A percentile compares a stretch with the other conserved stretches of the same genome.
Conservation (phyloP, 2,888 invertebrate genomes). For the Nomada hirtipes region DNA sequence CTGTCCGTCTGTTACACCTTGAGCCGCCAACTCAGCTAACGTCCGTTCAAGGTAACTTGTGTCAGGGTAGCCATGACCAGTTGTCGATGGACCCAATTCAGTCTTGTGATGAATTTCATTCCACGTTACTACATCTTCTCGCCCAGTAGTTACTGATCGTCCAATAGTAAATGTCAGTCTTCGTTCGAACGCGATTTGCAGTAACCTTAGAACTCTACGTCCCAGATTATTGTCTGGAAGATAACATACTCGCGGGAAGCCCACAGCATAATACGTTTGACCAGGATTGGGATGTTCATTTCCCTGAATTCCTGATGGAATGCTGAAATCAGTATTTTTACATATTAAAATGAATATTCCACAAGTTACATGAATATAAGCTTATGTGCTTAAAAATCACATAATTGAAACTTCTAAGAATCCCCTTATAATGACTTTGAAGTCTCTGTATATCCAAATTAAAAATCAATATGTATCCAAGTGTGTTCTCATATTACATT, state of each 20-base stretch:
- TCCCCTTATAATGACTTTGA: background rate
- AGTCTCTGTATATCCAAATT: too few relatives aligned
- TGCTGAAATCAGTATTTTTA: constrained; percentile 85
- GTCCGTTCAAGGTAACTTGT: constrained; percentile 90
- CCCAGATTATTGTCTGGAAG: constrained; percentile 94
- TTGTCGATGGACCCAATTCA: constrained; percentile 87
- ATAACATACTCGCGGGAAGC: constrained; percentile 93
- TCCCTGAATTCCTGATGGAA: constrained; percentile 94
- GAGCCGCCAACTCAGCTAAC: constrained; percentile 86
- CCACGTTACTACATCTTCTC: constrained; percentile 96
- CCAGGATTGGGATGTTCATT: constrained; percentile 92
- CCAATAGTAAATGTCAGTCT: constrained; percentile 94
- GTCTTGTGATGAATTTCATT: constrained; percentile 95
- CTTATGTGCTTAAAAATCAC: constrained; percentile 14
- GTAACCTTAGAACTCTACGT: constrained; percentile 89
- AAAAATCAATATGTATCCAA: too few relatives aligned
- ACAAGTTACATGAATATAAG: constrained; percentile 36
- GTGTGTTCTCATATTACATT: too few relatives aligned
- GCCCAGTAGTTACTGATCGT: constrained; percentile 94
- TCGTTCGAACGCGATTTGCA: constrained; percentile 93
- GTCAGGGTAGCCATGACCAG: constrained; percentile 90
- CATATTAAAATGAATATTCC: constrained; percentile 27
- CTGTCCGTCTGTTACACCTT: constrained; percentile 85
- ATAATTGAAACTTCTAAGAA: background rate
- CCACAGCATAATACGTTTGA: constrained; percentile 94